phyloP scores from a whole-genome alignment of 2,797 vertebrate species.

The Acrossocheilus wenchowensis region DNA sequence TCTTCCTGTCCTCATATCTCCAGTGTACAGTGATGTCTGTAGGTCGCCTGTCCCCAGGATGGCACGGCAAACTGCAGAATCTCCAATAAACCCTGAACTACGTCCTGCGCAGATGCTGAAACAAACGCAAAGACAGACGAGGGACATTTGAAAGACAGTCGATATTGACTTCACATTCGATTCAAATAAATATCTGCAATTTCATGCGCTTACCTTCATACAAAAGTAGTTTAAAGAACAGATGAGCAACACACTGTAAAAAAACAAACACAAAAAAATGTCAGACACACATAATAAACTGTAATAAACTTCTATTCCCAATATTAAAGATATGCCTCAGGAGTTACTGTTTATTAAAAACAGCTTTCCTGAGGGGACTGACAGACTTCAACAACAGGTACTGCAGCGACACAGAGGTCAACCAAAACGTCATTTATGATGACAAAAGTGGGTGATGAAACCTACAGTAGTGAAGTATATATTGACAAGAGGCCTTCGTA shows the following conservation, averaged over 20 bases:
- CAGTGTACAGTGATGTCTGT: background rate
- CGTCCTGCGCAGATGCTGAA: background rate
- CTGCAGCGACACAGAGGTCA: background rate
- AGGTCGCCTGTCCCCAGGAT: no score
- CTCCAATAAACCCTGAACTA: background rate
- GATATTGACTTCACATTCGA: background rate
- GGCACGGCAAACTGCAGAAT: conserved; percentile 10
- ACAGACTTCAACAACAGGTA: conserved; percentile 5
- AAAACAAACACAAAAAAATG: background rate
- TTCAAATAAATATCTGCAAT: background rate
- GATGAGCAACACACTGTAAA: background rate
- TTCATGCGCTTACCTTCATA: conserved; percentile 6
- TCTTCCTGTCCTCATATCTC: conserved; percentile 2
- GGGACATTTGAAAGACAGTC: background rate
- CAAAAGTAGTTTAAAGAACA: background rate
- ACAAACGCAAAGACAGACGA: background rate
- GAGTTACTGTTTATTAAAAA: background rate
- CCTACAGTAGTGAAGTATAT: background rate
- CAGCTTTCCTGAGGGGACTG: background rate
- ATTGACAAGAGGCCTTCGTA: background rate
- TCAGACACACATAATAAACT: background rate
- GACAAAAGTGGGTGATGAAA: conserved; percentile 1
- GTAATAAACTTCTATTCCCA: background rate
- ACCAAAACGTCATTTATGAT: background rate
- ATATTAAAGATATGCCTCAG: background rate